Base-by-base conservation (phyloP, 2,888 invertebrate genomes). In the Hydraecia micacea region DNA sequence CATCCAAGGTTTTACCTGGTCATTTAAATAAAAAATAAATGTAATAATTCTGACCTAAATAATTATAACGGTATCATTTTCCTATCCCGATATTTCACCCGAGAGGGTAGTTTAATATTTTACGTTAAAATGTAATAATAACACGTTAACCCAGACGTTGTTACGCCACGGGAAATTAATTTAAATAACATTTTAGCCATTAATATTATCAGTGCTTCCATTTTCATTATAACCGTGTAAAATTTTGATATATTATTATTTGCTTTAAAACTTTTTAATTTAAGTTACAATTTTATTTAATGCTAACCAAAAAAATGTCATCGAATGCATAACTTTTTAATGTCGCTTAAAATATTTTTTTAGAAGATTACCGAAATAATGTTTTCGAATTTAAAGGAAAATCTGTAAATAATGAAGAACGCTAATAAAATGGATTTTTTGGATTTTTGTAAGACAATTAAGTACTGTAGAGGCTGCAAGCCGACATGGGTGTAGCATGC, bases 11-110 rank as follows among this genome's bases (percentile, higher is more conserved):
- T 70, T 66, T 65, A 62, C 46, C 65, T 32, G 65, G 25, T 67
- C 25, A 73, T 82, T 78, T 75, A 55, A 80, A 78, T 65, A 75
- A 69, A 75, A 69, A 79, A 75, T 0, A 25, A 73, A 79, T 82
- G 69, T 67, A 79, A 87, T 87, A 70, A 82, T 58, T 13, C 46
- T 73, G 39, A 62, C 73, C 70, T 77, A 72, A 84, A 81, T 78
- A 86, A 86, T 75, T 60, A 84, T 76, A 49, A 52, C 25, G 32
- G 6, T 70, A 77, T 69, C 62, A 75, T 84, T 75, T 84, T 68
- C 52, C 62, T 70, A 73, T 79, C n/a, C 62, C 46, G 55, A 11
- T 79, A 80, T 83, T 68, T 55, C 65, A 42, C 87, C 77, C 82
- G 21, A 66, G 69, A 73, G 80, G 21, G 72, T 74, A 76, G 36